Base-by-base conservation (phyloP, 2,888 invertebrate genomes). In the Chaitophorus viminalis region DNA sequence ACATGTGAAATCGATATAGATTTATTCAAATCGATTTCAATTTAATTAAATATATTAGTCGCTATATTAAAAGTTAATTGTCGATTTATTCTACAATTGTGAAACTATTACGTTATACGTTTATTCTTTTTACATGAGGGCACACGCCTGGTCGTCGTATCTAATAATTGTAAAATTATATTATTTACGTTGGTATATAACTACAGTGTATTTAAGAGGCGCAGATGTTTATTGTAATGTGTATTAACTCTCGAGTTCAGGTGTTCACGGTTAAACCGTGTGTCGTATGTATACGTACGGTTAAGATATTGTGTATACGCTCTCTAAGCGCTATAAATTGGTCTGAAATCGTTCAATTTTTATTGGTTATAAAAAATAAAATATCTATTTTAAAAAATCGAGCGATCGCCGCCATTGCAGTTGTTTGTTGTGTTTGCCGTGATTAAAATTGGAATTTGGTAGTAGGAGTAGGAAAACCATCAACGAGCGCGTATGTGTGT, bases 161-260 rank as follows among this genome's bases (percentile, higher is more conserved):
- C 14, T 68, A 29, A 68, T 68, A 0, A n/a, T n/a, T 46, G 46
- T 46, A 46, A 46, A 46, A 46, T 46, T 46, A 46, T 46, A 60
- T 6, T 60, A 25, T 25, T 9, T 29, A 68, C 11, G 68, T 46
- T 14, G 1, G 8, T 74, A 29, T 21, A 33, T 6, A 72, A 72
- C 25, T 33, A 33, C 29, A n/a, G 17, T 33, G 72, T 31, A n/a
- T 46, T 82, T n/a, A n/a, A n/a, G 25, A 74, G 18, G 36, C 54
- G 18, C 60, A 83, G 82, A 74, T 74, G 74, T 83, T 83, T 60
- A 74, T 74, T 83, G 60, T 60, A 60, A 21, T 18, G 54, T n/a
- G 5, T 17, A 75, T 46, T 11, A 54, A 9, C 74, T n/a, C 54
- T 25, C 9, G 11, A 60, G 54, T 54, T 83, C 60, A 83, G 74